These are phyloP conservation scores for Eonycteris spelaea DNA, from an alignment of 2,113 vertebrate genomes.

Conservation along the genomic window DNA sequence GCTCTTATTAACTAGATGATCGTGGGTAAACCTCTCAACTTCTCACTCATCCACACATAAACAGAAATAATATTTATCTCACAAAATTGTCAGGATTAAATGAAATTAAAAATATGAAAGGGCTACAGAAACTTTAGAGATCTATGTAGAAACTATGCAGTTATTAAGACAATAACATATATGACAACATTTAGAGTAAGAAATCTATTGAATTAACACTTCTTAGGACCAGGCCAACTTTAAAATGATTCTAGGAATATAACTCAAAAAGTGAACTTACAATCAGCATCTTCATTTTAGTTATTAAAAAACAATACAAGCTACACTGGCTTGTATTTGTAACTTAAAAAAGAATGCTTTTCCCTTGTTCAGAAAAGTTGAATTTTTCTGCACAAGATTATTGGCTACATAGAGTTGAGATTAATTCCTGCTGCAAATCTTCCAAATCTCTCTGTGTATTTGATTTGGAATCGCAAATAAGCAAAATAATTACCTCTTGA, in stretches of 20 bases:
- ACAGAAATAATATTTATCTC: background rate
- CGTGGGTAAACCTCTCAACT: background rate
- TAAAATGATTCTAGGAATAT: constrained; percentile 31
- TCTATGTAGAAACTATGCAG: background rate
- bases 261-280: constrained; percentile 41
- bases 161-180: background rate
- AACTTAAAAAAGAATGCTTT: constrained; percentile 61
- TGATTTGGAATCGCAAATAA: constrained; percentile 81
- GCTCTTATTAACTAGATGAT: background rate
- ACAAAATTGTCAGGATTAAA: background rate
- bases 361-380: constrained; percentile 56
- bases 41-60: background rate
- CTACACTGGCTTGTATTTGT: constrained; percentile 39
- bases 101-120: background rate
- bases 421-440: constrained; percentile 75
- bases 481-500: constrained; percentile 78
- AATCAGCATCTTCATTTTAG: constrained; percentile 33
- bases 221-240: background rate
- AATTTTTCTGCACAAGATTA: constrained; percentile 74
- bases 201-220: background rate
- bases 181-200: background rate
- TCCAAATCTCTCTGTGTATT: constrained; percentile 81
- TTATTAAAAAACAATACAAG: constrained; percentile 53
- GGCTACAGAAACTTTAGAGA: background rate
- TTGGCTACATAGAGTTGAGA: constrained; percentile 69